Conservation (phyloP, 2,113 vertebrate species). For the Capricornis sumatraensis region DNA sequence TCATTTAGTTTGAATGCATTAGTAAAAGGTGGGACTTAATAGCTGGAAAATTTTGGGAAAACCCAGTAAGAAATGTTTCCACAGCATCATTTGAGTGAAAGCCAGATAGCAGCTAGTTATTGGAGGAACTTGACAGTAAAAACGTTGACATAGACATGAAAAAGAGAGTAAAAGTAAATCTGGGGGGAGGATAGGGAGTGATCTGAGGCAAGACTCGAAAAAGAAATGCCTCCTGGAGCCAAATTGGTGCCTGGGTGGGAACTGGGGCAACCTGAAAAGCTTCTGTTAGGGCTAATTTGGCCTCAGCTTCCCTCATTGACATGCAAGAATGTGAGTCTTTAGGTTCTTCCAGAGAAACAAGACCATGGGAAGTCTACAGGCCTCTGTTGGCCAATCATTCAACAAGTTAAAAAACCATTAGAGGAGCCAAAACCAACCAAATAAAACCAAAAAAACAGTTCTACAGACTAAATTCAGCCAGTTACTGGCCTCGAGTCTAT, state of each 20-base stretch:
- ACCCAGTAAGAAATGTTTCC: conserved; percentile 37
- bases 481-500: not conserved
- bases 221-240: not conserved
- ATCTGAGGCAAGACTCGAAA: not conserved
- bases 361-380: not conserved
- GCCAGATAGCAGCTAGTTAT: conserved; percentile 24
- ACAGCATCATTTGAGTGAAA: conserved; percentile 31
- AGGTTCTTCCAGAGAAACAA: not conserved
- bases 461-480: not conserved
- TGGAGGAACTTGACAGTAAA: not conserved
- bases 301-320: not conserved
- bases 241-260: not conserved
- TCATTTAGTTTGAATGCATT: conserved; percentile 18
- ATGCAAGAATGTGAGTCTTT: not conserved
- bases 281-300: not conserved
- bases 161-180: not conserved
- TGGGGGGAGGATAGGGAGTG: not conserved
- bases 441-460: not conserved
- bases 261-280: conserved; percentile 20
- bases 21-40: conserved; percentile 34
- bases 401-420: not conserved
- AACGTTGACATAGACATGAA: not conserved
- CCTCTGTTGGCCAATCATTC: not conserved
- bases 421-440: not conserved
- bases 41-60: conserved; percentile 50